These are phyloP conservation scores for Drosophila sturtevanti DNA, from an alignment of 1,140 invertebrate species.

Conservation along the genomic window DNA sequence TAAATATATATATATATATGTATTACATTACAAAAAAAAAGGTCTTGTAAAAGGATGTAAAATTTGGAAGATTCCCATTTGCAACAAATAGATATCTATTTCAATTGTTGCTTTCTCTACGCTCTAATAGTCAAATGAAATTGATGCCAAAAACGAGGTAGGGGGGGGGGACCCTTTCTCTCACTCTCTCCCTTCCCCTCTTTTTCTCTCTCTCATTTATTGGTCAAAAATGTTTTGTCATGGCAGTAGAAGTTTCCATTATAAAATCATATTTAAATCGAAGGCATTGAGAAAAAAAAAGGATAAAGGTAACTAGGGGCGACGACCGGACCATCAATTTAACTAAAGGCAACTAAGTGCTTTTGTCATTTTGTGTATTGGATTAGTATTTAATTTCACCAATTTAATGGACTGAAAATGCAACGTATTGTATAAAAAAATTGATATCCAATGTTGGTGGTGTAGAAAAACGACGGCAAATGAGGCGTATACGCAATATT, in stretches of 20 bases:
- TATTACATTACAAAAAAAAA: too few species aligned
- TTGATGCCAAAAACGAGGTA: neutral
- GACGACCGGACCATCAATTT: conserved; percentile 4
- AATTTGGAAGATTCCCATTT: neutral
- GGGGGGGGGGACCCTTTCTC: neutral
- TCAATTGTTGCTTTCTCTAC: neutral
- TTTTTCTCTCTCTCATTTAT: neutral
- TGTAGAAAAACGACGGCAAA: conserved; percentile 10
- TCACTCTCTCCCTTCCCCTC: neutral
- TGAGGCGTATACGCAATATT: conserved; percentile 65
- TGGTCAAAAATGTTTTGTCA: neutral
- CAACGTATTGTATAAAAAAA: conserved; percentile 19
- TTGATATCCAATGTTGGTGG: neutral
- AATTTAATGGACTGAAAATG: conserved; percentile 37
- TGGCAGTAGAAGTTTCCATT: neutral
- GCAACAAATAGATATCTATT: neutral
- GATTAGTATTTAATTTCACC: conserved; percentile 50
- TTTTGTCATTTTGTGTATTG: conserved; percentile 41
- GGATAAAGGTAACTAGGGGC: conserved; percentile 14
- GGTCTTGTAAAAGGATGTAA: too few species aligned
- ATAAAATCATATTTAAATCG: neutral
- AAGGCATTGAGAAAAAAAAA: conserved; percentile 14
- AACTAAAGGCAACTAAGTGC: conserved; percentile 19
- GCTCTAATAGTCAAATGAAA: neutral
- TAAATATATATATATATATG: too few species aligned